Percentiles rank a stretch among this genome's conserved stretches.
These are phyloP conservation scores for Maccullochella peelii DNA, from an alignment of 2,113 vertebrate species.

Conservation along the genomic window DNA sequence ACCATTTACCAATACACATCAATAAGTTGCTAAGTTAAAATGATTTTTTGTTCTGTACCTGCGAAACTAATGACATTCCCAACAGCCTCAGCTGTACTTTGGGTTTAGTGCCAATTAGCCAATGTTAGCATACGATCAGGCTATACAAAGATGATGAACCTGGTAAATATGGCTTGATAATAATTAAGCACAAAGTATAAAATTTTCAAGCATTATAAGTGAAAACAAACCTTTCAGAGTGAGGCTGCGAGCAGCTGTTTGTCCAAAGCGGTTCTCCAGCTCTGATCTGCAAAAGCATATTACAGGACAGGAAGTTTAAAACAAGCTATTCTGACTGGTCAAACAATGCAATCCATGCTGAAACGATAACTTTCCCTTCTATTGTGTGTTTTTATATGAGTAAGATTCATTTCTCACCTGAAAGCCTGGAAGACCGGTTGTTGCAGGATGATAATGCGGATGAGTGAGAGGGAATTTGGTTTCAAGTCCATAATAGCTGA, in stretches of 20 bases:
- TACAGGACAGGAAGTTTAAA: not conserved
- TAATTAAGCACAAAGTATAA: not conserved
- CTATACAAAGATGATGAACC: not conserved
- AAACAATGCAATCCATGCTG: not conserved
- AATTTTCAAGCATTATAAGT: not conserved
- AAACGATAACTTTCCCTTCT: not conserved
- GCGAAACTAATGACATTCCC: not conserved
- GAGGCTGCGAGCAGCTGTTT: not conserved
- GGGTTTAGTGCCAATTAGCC: too few species aligned
- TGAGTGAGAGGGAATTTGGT: slow-evolving; percentile 47
- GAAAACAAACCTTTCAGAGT: slow-evolving; percentile 55
- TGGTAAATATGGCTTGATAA: not conserved
- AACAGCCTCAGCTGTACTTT: not conserved
- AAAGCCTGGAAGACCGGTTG: slow-evolving; percentile 61
- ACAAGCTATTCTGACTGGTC: not conserved
- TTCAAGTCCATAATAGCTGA: slow-evolving; percentile 46
- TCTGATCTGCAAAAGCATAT: slow-evolving; percentile 56
- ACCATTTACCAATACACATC: not conserved
- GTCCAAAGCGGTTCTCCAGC: slow-evolving; percentile 66
- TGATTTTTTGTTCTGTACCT: not conserved
- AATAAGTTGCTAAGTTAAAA: not conserved
- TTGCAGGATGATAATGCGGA: slow-evolving; percentile 72
- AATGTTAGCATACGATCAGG: too few species aligned
- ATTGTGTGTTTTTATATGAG: not conserved
- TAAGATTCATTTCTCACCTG: slow-evolving; percentile 54